phyloP scores from a whole-genome alignment of 1,140 invertebrate genomes.

The Argopecten irradians region DNA sequence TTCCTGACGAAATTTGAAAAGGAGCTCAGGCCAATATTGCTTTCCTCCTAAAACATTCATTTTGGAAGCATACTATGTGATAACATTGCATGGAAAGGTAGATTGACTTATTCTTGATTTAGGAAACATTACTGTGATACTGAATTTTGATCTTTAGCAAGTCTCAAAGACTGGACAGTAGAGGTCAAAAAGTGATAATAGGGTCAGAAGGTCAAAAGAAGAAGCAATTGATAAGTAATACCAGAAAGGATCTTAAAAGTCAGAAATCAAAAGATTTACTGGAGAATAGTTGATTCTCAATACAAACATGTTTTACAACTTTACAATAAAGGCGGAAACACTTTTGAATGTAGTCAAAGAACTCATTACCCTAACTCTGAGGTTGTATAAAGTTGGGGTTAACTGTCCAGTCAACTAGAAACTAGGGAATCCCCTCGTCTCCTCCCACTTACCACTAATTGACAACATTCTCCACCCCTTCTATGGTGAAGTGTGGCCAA shows the following conservation, averaged over 20 bases:
- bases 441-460: neutral
- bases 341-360: neutral
- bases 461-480: neutral
- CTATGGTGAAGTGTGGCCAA: neutral
- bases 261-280: neutral
- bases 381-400: neutral
- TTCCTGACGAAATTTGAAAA: no score
- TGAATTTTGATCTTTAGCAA: no score
- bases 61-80: no score
- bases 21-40: no score
- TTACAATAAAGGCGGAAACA: neutral
- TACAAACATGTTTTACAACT: neutral
- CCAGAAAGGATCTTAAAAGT: neutral
- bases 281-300: neutral
- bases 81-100: no score
- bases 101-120: no score
- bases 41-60: no score
- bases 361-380: neutral
- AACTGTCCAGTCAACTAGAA: neutral
- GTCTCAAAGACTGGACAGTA: neutral
- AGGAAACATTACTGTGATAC: no score
- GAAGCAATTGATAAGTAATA: neutral
- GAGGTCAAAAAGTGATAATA: neutral
- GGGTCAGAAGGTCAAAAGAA: neutral
- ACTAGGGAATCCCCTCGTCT: neutral